These are phyloP conservation scores for Caenorhabditis sp. DNA, from an alignment of 2,888 invertebrate species.

Conservation along the genomic window DNA sequence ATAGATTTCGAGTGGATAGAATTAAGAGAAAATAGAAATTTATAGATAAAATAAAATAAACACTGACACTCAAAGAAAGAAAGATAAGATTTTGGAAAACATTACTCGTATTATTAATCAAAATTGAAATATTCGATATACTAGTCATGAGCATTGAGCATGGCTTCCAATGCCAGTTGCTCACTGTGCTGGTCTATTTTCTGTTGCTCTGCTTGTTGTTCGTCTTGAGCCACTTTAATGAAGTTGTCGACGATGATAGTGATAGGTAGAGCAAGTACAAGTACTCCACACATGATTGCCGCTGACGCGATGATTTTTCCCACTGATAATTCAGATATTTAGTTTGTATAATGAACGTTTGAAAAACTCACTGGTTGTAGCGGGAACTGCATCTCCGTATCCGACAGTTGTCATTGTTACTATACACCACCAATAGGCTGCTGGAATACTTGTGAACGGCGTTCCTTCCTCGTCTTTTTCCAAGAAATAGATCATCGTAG, in stretches of 20 bases:
- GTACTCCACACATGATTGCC: conserved; percentile 83
- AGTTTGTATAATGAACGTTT: background rate
- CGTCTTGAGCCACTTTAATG: conserved; percentile 82
- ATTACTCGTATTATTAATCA: conserved; percentile 61
- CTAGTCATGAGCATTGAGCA: conserved; percentile 73
- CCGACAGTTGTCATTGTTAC: conserved; percentile 83
- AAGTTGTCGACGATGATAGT: conserved; percentile 83
- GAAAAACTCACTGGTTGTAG: conserved; percentile 79
- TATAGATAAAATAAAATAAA: conserved; percentile 26
- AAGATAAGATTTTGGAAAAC: conserved; percentile 8
- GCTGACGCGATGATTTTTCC: conserved; percentile 82
- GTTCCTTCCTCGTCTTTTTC: conserved; percentile 83
- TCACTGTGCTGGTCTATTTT: conserved; percentile 75
- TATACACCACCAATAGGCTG: conserved; percentile 83
- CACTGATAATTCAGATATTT: conserved; percentile 68
- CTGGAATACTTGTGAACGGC: conserved; percentile 83
- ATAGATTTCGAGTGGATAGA: background rate
- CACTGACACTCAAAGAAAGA: conserved; percentile 15
- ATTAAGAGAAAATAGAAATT: conserved; percentile 43
- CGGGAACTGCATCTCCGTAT: conserved; percentile 82
- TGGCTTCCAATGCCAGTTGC: conserved; percentile 72
- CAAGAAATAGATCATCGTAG: conserved; percentile 83
- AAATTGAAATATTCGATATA: conserved; percentile 34
- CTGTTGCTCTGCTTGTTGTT: conserved; percentile 81
- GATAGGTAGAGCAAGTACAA: conserved; percentile 83